Conservation (phyloP, 2,888 invertebrate genomes). For the Gryllus longicercus region DNA sequence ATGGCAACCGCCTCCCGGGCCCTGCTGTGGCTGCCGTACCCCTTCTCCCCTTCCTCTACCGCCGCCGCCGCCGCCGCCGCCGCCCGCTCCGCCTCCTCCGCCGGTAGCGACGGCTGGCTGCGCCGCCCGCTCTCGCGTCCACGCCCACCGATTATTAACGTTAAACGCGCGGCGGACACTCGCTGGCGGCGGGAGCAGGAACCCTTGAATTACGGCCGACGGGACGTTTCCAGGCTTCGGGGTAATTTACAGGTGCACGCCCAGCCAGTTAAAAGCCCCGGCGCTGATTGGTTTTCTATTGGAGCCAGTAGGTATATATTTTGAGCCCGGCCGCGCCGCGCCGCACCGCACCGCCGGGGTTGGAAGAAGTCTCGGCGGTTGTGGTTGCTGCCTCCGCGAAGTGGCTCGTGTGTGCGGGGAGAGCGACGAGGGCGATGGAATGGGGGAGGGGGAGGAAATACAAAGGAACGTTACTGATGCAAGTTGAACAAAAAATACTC, state of each 20-base stretch:
- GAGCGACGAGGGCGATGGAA: neutral
- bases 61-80: neutral
- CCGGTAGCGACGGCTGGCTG: slow-evolving; percentile 2
- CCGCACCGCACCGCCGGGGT: neutral
- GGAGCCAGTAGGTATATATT: neutral
- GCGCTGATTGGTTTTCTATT: slow-evolving; percentile 17
- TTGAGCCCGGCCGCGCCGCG: neutral
- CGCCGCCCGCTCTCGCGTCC: neutral
- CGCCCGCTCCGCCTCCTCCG: neutral
- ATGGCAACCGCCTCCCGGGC: too few relatives aligned
- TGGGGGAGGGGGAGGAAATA: neutral
- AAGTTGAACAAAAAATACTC: too few relatives aligned
- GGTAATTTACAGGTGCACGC: slow-evolving; percentile 17
- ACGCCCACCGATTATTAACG: slow-evolving; percentile 10
- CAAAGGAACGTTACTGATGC: neutral
- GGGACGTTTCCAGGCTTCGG: slow-evolving; percentile 17
- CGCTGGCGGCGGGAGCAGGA: neutral
- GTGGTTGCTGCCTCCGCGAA: too few relatives aligned
- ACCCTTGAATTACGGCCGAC: neutral
- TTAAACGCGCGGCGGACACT: neutral
- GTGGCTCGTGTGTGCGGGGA: neutral
- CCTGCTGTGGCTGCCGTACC: too few relatives aligned
- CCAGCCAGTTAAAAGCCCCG: slow-evolving; percentile 17
- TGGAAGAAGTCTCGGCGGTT: neutral
- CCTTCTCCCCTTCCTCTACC: too few relatives aligned